Evolutionary conservation across 1,140 invertebrate species (phyloP), one percentile per base, ranked within the genome.

Genomic region (Choristoneura fumiferana): DNA sequence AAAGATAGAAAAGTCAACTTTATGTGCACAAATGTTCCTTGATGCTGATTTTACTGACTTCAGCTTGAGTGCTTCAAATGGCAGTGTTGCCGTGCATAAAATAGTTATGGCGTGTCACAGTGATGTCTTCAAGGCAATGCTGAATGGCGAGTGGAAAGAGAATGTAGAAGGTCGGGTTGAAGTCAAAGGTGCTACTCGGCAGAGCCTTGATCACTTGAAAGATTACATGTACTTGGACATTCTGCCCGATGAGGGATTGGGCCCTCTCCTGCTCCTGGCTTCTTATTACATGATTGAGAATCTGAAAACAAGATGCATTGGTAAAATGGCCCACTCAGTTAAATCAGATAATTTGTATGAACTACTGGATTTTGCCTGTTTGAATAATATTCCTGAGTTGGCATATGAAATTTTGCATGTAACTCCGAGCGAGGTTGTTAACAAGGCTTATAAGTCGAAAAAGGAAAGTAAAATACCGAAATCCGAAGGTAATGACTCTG

Each of bases 61-160:
- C n/a, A 15, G 17, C 4, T 18, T 49, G 22, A 12, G 17, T 13
- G 45, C 15, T 0, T 8, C 8, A 22, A 15, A 49, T 12, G 45
- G 45, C 4, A 29, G n/a, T 49, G 22, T 49, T 15, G 13, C 45
- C 8, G n/a, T 49, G 9, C 45, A 49, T 15, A 49, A 49, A 49
- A 1, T 15, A 22, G 2, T 33, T 0, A n/a, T 49, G n/a, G 45
- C 45, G 4, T 12, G 15, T 9, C n/a, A 22, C 22, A 49, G 45
- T 13, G 10, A 22, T 29, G 45, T 49, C 0, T 33, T 49, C 4
- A 49, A 13, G 17, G 17, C 17, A 10, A 49, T 49, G 45, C 4
- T 49, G 45, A 33, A 8, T 13, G 45, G 45, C 9, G 22, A 29
- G 17, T 49, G 45, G 45, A 49, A 49, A 33, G 45, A 49, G n/a